phyloP scores from a whole-genome alignment of 1,140 invertebrate genomes.

The Dendrolimus punctatus region DNA sequence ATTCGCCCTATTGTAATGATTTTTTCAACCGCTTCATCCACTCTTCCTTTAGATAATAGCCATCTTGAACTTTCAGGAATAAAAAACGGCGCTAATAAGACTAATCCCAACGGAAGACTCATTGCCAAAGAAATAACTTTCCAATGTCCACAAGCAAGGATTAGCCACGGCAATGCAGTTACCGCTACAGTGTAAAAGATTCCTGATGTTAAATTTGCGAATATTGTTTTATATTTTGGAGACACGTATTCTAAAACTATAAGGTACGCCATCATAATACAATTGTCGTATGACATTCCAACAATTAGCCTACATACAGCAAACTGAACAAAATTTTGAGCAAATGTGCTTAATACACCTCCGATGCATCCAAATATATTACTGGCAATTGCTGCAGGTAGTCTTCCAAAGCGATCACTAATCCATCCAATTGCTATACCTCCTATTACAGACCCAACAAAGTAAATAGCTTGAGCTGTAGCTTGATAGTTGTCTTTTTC shows the following conservation, averaged over 20 bases:
- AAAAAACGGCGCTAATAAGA: slow-evolving; percentile 68
- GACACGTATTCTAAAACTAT: slow-evolving; percentile 78
- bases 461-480: slow-evolving; percentile 78
- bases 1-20: slow-evolving; percentile 43
- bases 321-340: slow-evolving; percentile 74
- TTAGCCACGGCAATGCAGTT: slow-evolving; percentile 74
- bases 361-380: slow-evolving; percentile 76
- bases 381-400: slow-evolving; percentile 76
- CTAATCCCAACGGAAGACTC: slow-evolving; percentile 52
- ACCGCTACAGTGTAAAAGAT: slow-evolving; percentile 77
- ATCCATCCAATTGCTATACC: slow-evolving; percentile 79
- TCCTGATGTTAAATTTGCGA: slow-evolving; percentile 74
- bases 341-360: slow-evolving; percentile 76
- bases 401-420: slow-evolving; percentile 77
- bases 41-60: slow-evolving; percentile 77
- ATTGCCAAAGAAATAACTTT: slow-evolving; percentile 76
- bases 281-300: slow-evolving; percentile 84
- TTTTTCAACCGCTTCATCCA: slow-evolving; percentile 77
- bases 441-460: slow-evolving; percentile 78
- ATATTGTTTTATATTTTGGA: slow-evolving; percentile 73
- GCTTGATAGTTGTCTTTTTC: slow-evolving; percentile 75
- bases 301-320: slow-evolving; percentile 75
- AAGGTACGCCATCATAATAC: slow-evolving; percentile 80
- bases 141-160: slow-evolving; percentile 79
- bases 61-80: slow-evolving; percentile 83